Percentiles rank a stretch among this genome's conserved stretches.
Evolutionary conservation across 2,797 vertebrate genomes (phyloP).

Genomic region (Macropodus opercularis): DNA sequence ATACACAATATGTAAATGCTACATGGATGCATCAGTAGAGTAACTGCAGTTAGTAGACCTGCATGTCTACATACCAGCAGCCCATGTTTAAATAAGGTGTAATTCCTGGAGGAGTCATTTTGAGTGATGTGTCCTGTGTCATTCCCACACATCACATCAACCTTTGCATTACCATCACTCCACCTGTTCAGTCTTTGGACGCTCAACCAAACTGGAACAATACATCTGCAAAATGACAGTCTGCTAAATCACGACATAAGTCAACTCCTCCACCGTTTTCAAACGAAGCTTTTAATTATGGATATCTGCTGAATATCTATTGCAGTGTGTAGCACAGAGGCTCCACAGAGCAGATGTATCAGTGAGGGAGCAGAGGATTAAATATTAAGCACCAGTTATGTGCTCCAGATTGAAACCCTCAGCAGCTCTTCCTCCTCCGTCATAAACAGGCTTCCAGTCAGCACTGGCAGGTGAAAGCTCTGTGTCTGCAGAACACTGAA

Average conservation of each 20-base stretch:
- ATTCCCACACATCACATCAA: slow-evolving; percentile 1
- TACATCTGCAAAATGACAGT: not conserved
- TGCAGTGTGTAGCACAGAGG: slow-evolving; percentile 28
- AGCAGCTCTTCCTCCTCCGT: slow-evolving; percentile 11
- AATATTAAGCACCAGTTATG: slow-evolving; percentile 59
- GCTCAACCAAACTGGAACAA: not conserved
- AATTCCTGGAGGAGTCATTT: slow-evolving; percentile 20
- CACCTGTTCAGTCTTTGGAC: not conserved
- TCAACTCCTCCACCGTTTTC: not conserved
- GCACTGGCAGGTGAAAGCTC: slow-evolving; percentile 21
- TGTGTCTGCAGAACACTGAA: not conserved
- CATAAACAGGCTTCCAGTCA: slow-evolving; percentile 19
- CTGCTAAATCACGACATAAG: not conserved
- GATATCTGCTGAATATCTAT: slow-evolving; percentile 28
- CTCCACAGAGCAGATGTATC: slow-evolving; percentile 37
- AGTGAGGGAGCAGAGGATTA: slow-evolving; percentile 44
- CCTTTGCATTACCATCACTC: not conserved
- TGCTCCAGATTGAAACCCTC: slow-evolving; percentile 31
- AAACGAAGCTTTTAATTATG: slow-evolving; percentile 47
- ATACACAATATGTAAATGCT: not conserved
- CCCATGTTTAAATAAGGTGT: slow-evolving; percentile 2
- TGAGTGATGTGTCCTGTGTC: slow-evolving; percentile 8
- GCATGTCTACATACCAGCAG: not conserved
- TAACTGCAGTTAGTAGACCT: not conserved
- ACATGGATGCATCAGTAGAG: no score